Evolutionary conservation across 2,888 invertebrate genomes (phyloP).

Genomic region (Plagiodera versicolora): DNA sequence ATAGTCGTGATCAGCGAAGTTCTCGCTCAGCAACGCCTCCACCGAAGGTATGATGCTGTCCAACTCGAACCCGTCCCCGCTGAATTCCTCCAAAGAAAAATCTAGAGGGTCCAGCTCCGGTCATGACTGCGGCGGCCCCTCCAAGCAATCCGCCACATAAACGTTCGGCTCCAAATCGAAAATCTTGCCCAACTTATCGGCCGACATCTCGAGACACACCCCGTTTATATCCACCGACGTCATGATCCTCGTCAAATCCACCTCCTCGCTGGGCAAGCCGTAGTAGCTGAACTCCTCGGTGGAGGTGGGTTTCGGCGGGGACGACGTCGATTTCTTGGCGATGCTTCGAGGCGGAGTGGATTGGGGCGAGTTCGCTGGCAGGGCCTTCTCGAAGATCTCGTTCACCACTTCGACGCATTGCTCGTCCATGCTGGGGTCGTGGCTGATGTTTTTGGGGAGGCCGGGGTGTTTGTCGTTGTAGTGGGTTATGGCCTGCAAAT

Average conservation of each 20-base stretch:
- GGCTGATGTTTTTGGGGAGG: conserved; percentile 14
- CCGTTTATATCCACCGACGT: conserved; percentile 60
- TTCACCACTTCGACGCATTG: conserved; percentile 17
- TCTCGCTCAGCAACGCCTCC: conserved; percentile 27
- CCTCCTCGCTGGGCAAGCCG: conserved; percentile 52
- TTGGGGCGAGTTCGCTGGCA: not conserved
- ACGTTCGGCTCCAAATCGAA: conserved; percentile 59
- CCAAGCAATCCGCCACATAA: conserved; percentile 51
- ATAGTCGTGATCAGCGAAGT: conserved; percentile 16
- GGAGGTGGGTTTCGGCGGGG: conserved; percentile 30
- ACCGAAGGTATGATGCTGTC: conserved; percentile 39
- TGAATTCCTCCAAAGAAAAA: conserved; percentile 32
- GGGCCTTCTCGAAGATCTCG: conserved; percentile 11
- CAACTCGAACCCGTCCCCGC: conserved; percentile 37
- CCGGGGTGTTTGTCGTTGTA: conserved; percentile 25
- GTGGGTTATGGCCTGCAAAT: conserved; percentile 23
- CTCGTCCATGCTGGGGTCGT: conserved; percentile 15
- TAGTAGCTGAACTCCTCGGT: conserved; percentile 57
- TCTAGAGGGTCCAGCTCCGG: conserved; percentile 26
- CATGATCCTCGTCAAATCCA: conserved; percentile 55
- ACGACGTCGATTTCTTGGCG: conserved; percentile 56
- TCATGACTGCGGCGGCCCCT: conserved; percentile 24
- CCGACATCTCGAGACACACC: conserved; percentile 56
- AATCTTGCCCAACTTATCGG: conserved; percentile 58
- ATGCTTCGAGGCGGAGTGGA: conserved; percentile 29